Percentiles rank a stretch among this genome's conserved stretches.
phyloP scores from a whole-genome alignment of 2,888 invertebrate species.

The Deilephila porcellus region DNA sequence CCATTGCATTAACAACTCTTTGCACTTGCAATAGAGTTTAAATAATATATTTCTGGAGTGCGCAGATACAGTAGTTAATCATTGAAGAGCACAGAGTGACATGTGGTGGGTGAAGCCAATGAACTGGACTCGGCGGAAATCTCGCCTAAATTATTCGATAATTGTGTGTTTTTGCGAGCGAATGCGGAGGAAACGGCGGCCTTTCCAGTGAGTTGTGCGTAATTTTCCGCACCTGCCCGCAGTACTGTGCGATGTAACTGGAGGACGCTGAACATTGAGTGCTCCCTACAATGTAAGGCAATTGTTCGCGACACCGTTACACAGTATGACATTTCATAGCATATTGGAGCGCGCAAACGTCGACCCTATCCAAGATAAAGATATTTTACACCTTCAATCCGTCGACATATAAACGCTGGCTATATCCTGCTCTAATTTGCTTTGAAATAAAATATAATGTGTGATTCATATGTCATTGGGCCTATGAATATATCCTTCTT shows the following conservation, averaged over 20 bases:
- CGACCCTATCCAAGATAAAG: too few relatives aligned
- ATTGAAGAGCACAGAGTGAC: constrained; percentile 34
- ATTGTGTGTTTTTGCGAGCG: constrained; percentile 31
- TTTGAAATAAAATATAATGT: too few relatives aligned
- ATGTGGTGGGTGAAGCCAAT: constrained; percentile 31
- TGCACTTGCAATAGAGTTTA: background rate
- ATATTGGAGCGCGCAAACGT: too few relatives aligned
- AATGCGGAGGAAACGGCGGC: constrained; percentile 27
- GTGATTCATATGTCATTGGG: too few relatives aligned
- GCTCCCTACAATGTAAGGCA: too few relatives aligned
- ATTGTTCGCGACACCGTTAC: too few relatives aligned
- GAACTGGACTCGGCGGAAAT: constrained; percentile 32
- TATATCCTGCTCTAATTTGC: too few relatives aligned
- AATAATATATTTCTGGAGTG: background rate
- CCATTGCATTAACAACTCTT: constrained; percentile 18
- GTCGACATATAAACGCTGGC: too few relatives aligned
- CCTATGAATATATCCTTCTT: too few relatives aligned
- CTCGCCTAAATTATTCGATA: constrained; percentile 34
- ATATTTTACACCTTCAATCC: too few relatives aligned
- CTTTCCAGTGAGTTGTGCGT: background rate
- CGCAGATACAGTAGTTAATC: constrained; percentile 31
- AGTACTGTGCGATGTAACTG: background rate
- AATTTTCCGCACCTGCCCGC: constrained; percentile 1
- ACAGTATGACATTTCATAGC: too few relatives aligned
- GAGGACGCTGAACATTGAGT: background rate